Evolutionary conservation across 2,113 vertebrate genomes (phyloP), one percentile per base, ranked within the genome.

Genomic region (Dipodomys spectabilis): DNA sequence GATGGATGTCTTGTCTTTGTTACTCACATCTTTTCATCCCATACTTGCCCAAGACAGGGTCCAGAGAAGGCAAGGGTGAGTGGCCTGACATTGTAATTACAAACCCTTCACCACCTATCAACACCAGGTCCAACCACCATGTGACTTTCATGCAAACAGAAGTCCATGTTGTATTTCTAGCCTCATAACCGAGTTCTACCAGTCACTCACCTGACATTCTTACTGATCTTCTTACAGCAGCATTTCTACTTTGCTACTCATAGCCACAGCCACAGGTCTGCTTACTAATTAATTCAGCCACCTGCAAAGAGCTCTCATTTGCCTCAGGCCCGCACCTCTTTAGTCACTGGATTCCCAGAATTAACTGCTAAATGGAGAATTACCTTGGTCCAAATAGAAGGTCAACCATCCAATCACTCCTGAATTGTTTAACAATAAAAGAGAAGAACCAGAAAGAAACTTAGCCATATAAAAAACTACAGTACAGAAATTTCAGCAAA

Each of bases 401-500:
- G 18, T 81, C 35, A 71, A 1, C 2, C 1, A 77, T 2, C 27
- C 53, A 75, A 5, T 12, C 67, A 60, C 1, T 7, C 2, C 68
- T 6, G 45, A 74, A n/a, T 9, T 30, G 22, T 9, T 62, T 60
- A 57, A 73, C 15, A 45, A 77, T 57, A 75, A 85, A 90, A 16
- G 27, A 64, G 53, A 62, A 88, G 8, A 74, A 49, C 22, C n/a
- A 91, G 22, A 30, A 45, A 81, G 22, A 91, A 79, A 77, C 9
- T 5, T 39, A 62, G 65, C n/a, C 53, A 2, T 30, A 83, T 35
- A 30, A 72, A 74, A 89, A 27, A 35, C 39, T 80, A 69, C 74
- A 57, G 23, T 62, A 13, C 30, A 32, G 11, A 64, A 86, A 4
- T 23, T 92, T 83, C 67, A 72, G 30, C 88, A 93, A 86, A 93